These are phyloP conservation scores for Buceros bicornis DNA, from an alignment of 2,797 vertebrate species.

Conservation along the genomic window DNA sequence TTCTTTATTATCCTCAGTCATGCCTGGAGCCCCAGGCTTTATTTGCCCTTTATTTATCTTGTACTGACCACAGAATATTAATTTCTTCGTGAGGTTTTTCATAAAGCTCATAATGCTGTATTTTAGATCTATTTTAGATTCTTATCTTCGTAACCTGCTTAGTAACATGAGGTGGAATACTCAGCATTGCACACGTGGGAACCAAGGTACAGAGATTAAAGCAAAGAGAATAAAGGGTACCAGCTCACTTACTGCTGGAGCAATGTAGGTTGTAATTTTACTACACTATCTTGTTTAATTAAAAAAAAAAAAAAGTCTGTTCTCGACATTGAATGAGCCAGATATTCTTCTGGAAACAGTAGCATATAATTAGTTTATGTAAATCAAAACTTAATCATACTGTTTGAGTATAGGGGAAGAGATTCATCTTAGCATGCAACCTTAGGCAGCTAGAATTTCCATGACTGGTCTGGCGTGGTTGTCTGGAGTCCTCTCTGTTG, in stretches of 20 bases:
- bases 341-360: conserved; percentile 39
- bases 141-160: conserved; percentile 45
- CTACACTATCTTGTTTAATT: background rate
- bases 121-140: conserved; percentile 31
- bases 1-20: conserved; percentile 21
- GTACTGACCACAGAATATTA: conserved; percentile 49
- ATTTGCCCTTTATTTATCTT: conserved; percentile 54
- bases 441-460: background rate
- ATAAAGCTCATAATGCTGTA: background rate
- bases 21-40: conserved; percentile 31
- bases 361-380: conserved; percentile 38
- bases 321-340: conserved; percentile 3
- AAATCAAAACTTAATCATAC: conserved; percentile 41
- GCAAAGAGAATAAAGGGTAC: background rate
- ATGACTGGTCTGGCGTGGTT: conserved; percentile 9
- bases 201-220: conserved; percentile 1
- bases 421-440: background rate
- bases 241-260: background rate
- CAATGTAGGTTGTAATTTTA: background rate
- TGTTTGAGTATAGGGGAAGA: background rate
- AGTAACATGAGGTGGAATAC: background rate
- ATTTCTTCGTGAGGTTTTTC: background rate
- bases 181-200: background rate
- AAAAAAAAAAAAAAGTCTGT: background rate
- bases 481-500: background rate